Base-by-base conservation (phyloP, 2,797 vertebrate species). In the Galaxias olidus region DNA sequence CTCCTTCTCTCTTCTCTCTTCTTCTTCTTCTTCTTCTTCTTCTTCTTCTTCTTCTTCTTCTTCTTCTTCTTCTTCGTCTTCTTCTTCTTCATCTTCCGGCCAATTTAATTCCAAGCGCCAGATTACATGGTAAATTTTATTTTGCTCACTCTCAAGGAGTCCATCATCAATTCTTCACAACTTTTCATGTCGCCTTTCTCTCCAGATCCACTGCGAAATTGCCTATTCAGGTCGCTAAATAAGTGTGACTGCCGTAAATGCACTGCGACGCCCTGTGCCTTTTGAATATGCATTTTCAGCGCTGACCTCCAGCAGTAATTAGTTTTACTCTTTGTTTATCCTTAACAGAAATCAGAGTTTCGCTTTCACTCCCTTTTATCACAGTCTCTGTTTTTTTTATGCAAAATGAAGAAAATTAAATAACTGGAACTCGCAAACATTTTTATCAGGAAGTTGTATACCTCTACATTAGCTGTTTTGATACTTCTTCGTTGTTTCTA, bases 121-220 rank as follows among this genome's bases (percentile, higher is more conserved):
- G 87, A 92, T 93, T 93, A 93, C 91, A 93, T 84, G 91, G 90
- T 90, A 90, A 93, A 89, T 92, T 92, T 92, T 90, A 91, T 92
- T 90, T 88, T 82, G 66, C 81, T 86, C 83, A 77, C 80, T 81
- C 85, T 91, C 81, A 90, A 91, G 87, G 88, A 90, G 86, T 84
- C 89, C 81, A 82, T 90, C 89, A 90, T 91, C 90, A 91, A 91
- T 92, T 91, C 88, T 89, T 90, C 89, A 89, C 88, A 92, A 93
- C 87, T 92, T 92, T 89, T 86, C 87, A 89, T 89, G 88, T 91
- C 80, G 71, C 79, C 82, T 89, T 92, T 92, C 89, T 92, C 82
- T 87, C 68, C 84, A 74, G 84, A 91, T 87, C 81, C 79, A 67
- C 86, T 90, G 90, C 83, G 70, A 92, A 92, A 92, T 92, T 86